Evolutionary conservation across 2,888 invertebrate genomes (phyloP), one percentile per base, ranked within the genome.

Genomic region (Zootermopsis nevadensis): DNA sequence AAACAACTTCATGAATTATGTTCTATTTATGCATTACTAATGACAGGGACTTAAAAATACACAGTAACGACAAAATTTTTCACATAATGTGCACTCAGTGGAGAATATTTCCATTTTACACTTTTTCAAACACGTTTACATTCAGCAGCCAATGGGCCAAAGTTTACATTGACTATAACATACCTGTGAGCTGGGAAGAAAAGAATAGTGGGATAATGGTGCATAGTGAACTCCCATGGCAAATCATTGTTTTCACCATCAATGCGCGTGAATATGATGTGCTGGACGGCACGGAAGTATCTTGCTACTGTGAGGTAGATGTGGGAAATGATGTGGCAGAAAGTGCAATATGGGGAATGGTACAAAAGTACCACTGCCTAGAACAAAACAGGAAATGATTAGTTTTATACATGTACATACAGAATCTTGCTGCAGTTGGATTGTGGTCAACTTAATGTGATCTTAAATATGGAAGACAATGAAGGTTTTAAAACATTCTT

Each of bases 171-270:
- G 6, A 55, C 12, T 6, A 22, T 55, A 55, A 55, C n/a, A 55
- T 88, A 94, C 94, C 93, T 93, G 86, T 92, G 90, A 10, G 94
- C 92, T 0, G 96, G 95, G 88, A 97, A 96, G 84, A 97, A 95
- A 48, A 97, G 90, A 74, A 98, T 91, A 0, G 95, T 93, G 27
- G 98, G 98, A 89, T 95, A 95, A 81, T 90, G 91, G 85, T 94
- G 93, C 91, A 95, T 95, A 69, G 95, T 95, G 89, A 93, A 95
- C 88, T 95, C 93, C 97, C 97, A 97, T 0, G 96, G 95, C 86
- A 98, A 91, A 90, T 97, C 96, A 91, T 98, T 97, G 0, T 92
- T 91, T 87, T 95, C 94, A 31, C 95, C 96, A 90, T 98, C 96
- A 60, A 98, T 93, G 30, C 95, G 91, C 33, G 93, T 92, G 86